These are phyloP conservation scores for Teleiodes luculella DNA, from an alignment of 2,888 invertebrate genomes.

Conservation along the genomic window DNA sequence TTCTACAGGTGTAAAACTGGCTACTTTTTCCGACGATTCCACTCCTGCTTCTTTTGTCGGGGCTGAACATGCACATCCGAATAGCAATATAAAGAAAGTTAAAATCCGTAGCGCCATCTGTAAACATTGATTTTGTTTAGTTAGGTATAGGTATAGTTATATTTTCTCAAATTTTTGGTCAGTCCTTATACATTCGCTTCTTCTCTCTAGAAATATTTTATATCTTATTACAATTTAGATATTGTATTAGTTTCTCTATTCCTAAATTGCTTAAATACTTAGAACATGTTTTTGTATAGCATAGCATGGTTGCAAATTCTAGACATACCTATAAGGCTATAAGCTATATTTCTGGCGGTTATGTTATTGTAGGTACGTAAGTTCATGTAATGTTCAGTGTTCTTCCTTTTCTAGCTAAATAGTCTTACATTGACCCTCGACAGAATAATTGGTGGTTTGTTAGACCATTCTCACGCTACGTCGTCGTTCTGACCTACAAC, in stretches of 20 bases:
- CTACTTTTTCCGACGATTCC: constrained; percentile 24
- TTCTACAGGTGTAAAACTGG: constrained; percentile 9
- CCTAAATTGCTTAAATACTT: too few relatives aligned
- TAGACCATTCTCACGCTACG: constrained; percentile 55
- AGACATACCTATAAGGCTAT: too few relatives aligned
- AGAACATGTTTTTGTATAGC: too few relatives aligned
- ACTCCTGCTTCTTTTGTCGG: constrained; percentile 28
- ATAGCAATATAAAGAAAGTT: constrained; percentile 30
- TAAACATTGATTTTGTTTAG: too few relatives aligned
- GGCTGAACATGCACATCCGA: constrained; percentile 37
- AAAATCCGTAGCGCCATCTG: constrained; percentile 44
- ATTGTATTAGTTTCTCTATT: too few relatives aligned
- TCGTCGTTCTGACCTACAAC: constrained; percentile 31
- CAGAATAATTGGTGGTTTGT: constrained; percentile 55
- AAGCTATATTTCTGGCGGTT: neutral
- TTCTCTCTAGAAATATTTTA: too few relatives aligned
- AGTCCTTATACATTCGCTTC: too few relatives aligned
- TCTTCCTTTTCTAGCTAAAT: constrained; percentile 15
- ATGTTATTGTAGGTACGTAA: too few relatives aligned
- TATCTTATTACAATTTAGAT: too few relatives aligned
- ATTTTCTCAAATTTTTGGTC: too few relatives aligned
- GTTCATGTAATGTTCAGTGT: neutral
- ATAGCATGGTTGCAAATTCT: too few relatives aligned
- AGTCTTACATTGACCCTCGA: constrained; percentile 48
- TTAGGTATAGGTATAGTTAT: too few relatives aligned